Base-by-base conservation (phyloP, 2,888 invertebrate species). In the Ormyrus thymus region DNA sequence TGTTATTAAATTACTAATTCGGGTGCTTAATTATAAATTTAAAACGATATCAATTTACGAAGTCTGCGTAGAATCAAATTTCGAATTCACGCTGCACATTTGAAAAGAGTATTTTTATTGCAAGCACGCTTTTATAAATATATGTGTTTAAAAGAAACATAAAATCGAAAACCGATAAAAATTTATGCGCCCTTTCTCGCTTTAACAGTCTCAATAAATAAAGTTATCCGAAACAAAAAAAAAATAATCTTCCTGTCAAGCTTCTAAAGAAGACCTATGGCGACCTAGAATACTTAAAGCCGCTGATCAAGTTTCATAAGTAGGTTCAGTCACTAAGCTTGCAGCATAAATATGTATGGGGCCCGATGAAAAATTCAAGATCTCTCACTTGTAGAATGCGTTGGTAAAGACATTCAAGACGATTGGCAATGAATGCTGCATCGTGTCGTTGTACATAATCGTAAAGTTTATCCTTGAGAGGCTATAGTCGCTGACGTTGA, bases 401-500 rank as follows among this genome's bases (percentile, higher is more conserved):
- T 95, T 95, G 84, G 93, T 94, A 83, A 95, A 90, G 74, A 95
- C 90, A 89, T 95, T 95, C 65, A 95, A 90, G 58, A 95, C 91
- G 80, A 95, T 93, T 4, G 96, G 96, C 84, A 96, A 90, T 81
- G 95, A 94, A 88, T 96, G 96, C 68, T 95, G 93, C 85, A 93
- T 94, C 0, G 96, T 95, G 86, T 95, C 95, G 87, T 97, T 97
- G 89, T 95, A 95, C 81, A 94, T 92, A 56, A 94, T 91, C 83
- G 93, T 92, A 29, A 94, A 90, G 81, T 92, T 92, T 73, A 93
- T 92, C 78, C 92, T 92, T 15, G 82, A 81, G 45, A 83, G 53
- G 71, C 90, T 87, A 82, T 92, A 93, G 10, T 91, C 91, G 68
- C 91, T 92, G 66, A 95, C 89, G 86, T 93, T 93, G 82, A 94